phyloP scores from a whole-genome alignment of 2,113 vertebrate genomes.

The Seriola rivoliana region DNA sequence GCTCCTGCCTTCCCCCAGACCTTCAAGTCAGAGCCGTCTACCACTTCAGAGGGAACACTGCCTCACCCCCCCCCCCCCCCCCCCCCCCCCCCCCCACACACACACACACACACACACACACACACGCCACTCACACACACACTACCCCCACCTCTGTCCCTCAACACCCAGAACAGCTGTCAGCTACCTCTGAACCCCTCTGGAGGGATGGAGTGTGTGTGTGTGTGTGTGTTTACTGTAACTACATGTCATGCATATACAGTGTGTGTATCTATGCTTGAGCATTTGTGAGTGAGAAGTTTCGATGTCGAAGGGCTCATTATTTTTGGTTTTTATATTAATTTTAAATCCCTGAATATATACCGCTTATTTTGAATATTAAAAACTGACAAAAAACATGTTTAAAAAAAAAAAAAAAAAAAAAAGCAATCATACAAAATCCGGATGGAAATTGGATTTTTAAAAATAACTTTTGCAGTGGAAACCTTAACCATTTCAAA shows the following conservation, averaged over 20 bases:
- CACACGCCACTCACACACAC: slow-evolving; percentile 17
- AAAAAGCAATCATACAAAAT: not conserved
- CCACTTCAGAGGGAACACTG: slow-evolving; percentile 45
- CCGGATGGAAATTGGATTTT: slow-evolving; percentile 16
- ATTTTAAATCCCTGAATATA: slow-evolving; percentile 25
- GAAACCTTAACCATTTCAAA: slow-evolving; percentile 9
- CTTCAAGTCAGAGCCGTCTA: slow-evolving; percentile 64
- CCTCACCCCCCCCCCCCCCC: not conserved
- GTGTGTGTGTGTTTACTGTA: slow-evolving; percentile 23
- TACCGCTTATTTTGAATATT: slow-evolving; percentile 16
- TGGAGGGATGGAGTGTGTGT: slow-evolving; percentile 19
- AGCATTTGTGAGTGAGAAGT: slow-evolving; percentile 12
- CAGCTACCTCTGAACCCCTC: slow-evolving; percentile 64
- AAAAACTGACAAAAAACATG: not conserved
- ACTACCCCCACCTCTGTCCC: slow-evolving; percentile 28
- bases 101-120: slow-evolving; percentile 13
- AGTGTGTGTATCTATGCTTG: slow-evolving; percentile 14
- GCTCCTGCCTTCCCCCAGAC: slow-evolving; percentile 56
- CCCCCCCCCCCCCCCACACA: not conserved
- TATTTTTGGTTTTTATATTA: slow-evolving; percentile 32
- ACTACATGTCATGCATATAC: slow-evolving; percentile 39
- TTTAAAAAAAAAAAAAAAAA: not conserved
- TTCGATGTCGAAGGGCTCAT: slow-evolving; percentile 26
- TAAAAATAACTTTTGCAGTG: slow-evolving; percentile 29
- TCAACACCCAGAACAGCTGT: slow-evolving; percentile 67